Percentiles rank a stretch among this genome's conserved stretches.
Conservation (phyloP, 2,888 invertebrate species). For the Candidula unifasciata region DNA sequence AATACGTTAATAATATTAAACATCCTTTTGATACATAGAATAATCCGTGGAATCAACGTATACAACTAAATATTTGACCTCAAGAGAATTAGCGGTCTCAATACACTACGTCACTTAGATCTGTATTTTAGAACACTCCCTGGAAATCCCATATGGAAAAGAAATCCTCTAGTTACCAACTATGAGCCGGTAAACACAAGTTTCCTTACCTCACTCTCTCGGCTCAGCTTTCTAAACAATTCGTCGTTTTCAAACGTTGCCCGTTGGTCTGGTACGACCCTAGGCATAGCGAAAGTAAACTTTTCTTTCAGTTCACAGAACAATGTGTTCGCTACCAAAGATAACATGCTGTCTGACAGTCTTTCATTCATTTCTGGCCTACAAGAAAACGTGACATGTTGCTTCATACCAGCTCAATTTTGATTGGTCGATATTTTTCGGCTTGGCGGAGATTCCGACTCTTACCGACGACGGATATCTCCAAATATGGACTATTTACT, state of each 20-base stretch:
- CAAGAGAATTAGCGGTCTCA: no score
- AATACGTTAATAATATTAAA: neutral
- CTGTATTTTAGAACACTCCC: no score
- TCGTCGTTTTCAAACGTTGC: conserved; percentile 97
- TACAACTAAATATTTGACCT: neutral
- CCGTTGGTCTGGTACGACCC: conserved; percentile 97
- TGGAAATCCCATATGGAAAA: no score
- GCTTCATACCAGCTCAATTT: conserved; percentile 59
- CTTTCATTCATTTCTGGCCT: conserved; percentile 75
- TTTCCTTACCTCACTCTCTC: conserved; percentile 92
- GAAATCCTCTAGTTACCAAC: no score
- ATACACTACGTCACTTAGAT: no score
- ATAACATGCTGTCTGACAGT: conserved; percentile 85
- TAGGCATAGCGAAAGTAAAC: conserved; percentile 84
- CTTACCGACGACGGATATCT: conserved; percentile 9
- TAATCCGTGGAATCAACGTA: no score
- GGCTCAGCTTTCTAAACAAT: conserved; percentile 92
- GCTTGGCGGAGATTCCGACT: conserved; percentile 54
- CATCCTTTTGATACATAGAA: no score
- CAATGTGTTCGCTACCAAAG: conserved; percentile 93
- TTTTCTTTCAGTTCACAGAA: conserved; percentile 90
- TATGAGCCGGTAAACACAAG: no score
- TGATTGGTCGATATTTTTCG: conserved; percentile 66
- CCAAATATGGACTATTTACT: conserved; percentile 47
- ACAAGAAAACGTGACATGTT: conserved; percentile 69